phyloP scores from a whole-genome alignment of 2,888 invertebrate species.

The Scelioninae gen. 2 region DNA sequence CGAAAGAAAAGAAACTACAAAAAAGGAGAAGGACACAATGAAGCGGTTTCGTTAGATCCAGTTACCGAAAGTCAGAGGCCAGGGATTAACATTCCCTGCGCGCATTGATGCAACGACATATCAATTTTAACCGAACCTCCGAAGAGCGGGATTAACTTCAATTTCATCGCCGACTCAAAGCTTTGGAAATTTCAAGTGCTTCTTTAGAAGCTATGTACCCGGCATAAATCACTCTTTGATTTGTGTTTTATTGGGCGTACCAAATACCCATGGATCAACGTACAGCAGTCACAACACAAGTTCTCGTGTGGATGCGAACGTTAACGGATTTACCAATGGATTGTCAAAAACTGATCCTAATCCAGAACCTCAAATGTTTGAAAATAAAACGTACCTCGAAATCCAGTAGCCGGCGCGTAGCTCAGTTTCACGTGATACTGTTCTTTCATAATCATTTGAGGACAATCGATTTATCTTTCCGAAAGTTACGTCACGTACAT shows the following conservation, averaged over 20 bases:
- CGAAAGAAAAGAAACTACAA: constrained; percentile 21
- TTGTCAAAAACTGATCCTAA: constrained; percentile 5
- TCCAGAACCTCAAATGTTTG: neutral
- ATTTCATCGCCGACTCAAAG: constrained; percentile 20
- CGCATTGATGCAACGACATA: constrained; percentile 55
- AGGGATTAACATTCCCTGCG: constrained; percentile 54
- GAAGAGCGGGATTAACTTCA: constrained; percentile 38
- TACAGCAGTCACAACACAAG: constrained; percentile 34
- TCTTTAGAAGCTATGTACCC: constrained; percentile 9
- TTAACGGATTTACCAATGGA: constrained; percentile 6
- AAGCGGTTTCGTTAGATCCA: constrained; percentile 58
- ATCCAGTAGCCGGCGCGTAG: constrained; percentile 13
- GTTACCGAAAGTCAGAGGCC: constrained; percentile 51
- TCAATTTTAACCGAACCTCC: constrained; percentile 42
- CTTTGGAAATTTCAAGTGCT: constrained; percentile 25
- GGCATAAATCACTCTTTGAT: constrained; percentile 15
- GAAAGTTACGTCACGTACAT: constrained; percentile 9
- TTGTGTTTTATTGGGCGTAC: constrained; percentile 8
- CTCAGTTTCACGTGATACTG: neutral
- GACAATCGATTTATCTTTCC: neutral
- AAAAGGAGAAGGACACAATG: constrained; percentile 41
- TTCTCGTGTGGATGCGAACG: constrained; percentile 13
- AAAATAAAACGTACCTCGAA: constrained; percentile 17
- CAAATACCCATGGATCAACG: constrained; percentile 10
- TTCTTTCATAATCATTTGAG: constrained; percentile 2